Percentiles rank a stretch among this genome's conserved stretches.
Evolutionary conservation across 1,140 invertebrate genomes (phyloP).

Genomic region (Belonocnema kinseyi): DNA sequence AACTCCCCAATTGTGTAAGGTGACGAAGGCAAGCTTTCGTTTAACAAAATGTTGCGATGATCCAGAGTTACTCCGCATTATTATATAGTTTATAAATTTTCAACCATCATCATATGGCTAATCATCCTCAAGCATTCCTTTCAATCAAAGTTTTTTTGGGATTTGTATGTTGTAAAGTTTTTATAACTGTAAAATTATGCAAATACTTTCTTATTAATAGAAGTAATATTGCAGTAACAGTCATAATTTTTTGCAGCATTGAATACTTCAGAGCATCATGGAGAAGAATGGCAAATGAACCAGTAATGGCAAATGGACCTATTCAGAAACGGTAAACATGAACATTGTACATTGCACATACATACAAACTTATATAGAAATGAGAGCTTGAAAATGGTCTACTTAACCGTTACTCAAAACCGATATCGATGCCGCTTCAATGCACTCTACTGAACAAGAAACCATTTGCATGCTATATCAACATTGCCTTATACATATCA

Average conservation of each 20-base stretch:
- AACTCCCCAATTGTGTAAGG: too few relatives aligned
- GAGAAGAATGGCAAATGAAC: not conserved
- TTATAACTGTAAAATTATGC: too few relatives aligned
- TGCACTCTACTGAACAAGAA: not conserved
- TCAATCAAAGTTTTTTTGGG: too few relatives aligned
- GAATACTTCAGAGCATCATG: not conserved
- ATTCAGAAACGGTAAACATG: constrained; percentile 46
- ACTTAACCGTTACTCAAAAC: constrained; percentile 47
- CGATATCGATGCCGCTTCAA: constrained; percentile 46
- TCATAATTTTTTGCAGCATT: not conserved
- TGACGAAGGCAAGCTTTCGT: too few relatives aligned
- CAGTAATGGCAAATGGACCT: constrained; percentile 48
- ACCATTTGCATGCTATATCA: not conserved
- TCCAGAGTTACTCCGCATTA: too few relatives aligned
- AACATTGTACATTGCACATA: too few relatives aligned
- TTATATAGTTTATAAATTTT: too few relatives aligned
- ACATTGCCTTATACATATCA: not conserved
- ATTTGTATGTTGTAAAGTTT: too few relatives aligned
- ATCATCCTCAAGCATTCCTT: too few relatives aligned
- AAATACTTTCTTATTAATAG: not conserved
- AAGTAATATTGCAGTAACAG: not conserved
- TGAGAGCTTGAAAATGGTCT: constrained; percentile 49
- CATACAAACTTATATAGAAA: constrained; percentile 35
- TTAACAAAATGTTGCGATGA: too few relatives aligned
- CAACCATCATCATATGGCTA: too few relatives aligned